Percentiles rank a stretch among this genome's conserved stretches.
Evolutionary conservation across 2,113 vertebrate species (phyloP).

Genomic region (Pygoscelis antarcticus): DNA sequence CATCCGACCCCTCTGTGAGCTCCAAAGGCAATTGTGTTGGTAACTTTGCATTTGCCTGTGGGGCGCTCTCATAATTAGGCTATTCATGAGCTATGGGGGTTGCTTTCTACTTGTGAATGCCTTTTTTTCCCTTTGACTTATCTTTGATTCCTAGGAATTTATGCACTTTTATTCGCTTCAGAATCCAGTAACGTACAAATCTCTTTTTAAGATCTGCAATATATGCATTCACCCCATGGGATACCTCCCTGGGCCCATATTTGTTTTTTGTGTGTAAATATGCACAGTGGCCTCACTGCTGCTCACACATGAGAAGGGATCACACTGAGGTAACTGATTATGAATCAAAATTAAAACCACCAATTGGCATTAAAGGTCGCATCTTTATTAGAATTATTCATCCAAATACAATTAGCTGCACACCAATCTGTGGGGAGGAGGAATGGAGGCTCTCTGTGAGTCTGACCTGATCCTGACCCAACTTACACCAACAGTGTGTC

Average conservation of each 20-base stretch:
- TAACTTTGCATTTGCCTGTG: constrained; percentile 72
- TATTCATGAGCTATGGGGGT: constrained; percentile 70
- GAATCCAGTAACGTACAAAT: constrained; percentile 57
- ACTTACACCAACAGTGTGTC: neutral
- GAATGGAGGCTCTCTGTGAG: neutral
- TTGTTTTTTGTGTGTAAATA: constrained; percentile 77
- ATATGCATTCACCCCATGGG: constrained; percentile 65
- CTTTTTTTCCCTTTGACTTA: constrained; percentile 48
- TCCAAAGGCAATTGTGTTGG: constrained; percentile 66
- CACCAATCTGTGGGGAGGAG: constrained; percentile 40
- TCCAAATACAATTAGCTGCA: constrained; percentile 75
- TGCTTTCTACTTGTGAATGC: constrained; percentile 58
- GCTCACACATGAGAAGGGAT: constrained; percentile 63
- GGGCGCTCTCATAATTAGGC: constrained; percentile 68
- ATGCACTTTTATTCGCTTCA: constrained; percentile 54
- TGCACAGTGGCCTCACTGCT: constrained; percentile 65
- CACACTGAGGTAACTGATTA: constrained; percentile 71
- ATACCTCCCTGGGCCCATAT: constrained; percentile 59
- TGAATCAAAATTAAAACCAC: constrained; percentile 78
- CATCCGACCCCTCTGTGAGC: constrained; percentile 58
- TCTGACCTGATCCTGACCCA: neutral
- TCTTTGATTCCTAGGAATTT: constrained; percentile 59
- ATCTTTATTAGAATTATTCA: constrained; percentile 81
- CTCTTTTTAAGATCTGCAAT: constrained; percentile 69
- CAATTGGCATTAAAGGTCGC: constrained; percentile 80